These are phyloP conservation scores for Pelvicachromis taeniatus DNA, from an alignment of 2,113 vertebrate species.

Conservation along the genomic window DNA sequence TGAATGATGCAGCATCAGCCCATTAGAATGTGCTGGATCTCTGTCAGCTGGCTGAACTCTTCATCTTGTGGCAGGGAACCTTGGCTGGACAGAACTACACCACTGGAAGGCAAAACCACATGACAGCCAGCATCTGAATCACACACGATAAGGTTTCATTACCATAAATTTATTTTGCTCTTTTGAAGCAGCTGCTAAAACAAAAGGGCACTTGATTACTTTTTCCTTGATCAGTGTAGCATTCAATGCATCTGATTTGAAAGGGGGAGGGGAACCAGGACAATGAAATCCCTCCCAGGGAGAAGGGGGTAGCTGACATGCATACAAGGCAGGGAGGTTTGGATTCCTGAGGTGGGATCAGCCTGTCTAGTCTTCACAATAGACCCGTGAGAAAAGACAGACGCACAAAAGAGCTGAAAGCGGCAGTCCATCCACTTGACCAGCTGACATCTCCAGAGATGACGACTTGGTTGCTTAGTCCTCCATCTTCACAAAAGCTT, in stretches of 20 bases:
- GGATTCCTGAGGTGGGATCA: conserved; percentile 46
- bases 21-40: conserved; percentile 56
- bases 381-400: conserved; percentile 47
- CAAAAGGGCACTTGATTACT: conserved; percentile 76
- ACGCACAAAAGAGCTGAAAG: conserved; percentile 55
- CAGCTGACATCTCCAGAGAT: conserved; percentile 51
- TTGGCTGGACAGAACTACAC: conserved; percentile 21
- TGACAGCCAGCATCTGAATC: conserved; percentile 68
- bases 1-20: background rate
- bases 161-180: conserved; percentile 74
- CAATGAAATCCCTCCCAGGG: conserved; percentile 48
- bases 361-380: conserved; percentile 63
- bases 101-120: conserved; percentile 60
- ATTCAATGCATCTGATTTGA: conserved; percentile 52
- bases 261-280: background rate
- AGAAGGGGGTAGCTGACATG: conserved; percentile 37
- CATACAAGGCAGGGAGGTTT: conserved; percentile 46
- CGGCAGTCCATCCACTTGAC: conserved; percentile 54
- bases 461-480: conserved; percentile 14
- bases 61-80: conserved; percentile 9
- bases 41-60: conserved; percentile 55
- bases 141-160: conserved; percentile 76
- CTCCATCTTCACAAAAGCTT: conserved; percentile 48
- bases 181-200: conserved; percentile 60
- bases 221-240: conserved; percentile 70